Evolutionary conservation across 35 echinoderm and acorn worm species (phyloP), one percentile per base, ranked within the genome.

Genomic region (Lytechinus pictus): DNA sequence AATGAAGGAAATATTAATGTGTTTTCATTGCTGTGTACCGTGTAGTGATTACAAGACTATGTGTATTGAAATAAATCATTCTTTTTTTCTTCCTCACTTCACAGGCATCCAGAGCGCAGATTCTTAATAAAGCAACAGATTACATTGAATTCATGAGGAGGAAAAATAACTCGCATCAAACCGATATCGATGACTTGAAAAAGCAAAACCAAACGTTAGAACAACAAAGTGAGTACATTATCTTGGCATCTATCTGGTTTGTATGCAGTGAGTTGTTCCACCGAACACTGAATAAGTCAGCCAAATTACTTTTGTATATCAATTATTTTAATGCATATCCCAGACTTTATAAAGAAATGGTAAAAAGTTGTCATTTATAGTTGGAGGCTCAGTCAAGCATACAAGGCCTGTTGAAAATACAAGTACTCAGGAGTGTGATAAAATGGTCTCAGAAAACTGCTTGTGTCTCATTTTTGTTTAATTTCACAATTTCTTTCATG

Each of bases 51-150:
- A 19, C 7, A 7, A 79, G 0, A 79, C 19, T 24, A 24, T 19
- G 16, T 13, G 16, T 21, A 79, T 79, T 6, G 21, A 1, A 79
- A 79, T 58, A 58, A 58, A 13, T 9, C 13, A 58, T 13, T 7
- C 0, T 58, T 11, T 11, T 90, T 51, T 90, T 52, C 12, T 90
- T 52, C 12, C 10, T 52, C 9, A 94, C 72, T 94, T 89, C n/a
- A 61, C 87, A 99, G 98, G 98, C 98, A 58, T 99, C 98, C 14
- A 94, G 98, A 13, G 98, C 98, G 21, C 98, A 99, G 87, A 99
- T 99, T 71, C 94, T 99, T 24, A 99, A 99, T 95, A 99, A 99
- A 89, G 98, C 98, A 89, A 99, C 98, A 97, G 98, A 99, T 72
- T 99, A 99, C 87, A 99, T 99, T 89, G 95, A 99, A 95, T 97